Base-by-base conservation (phyloP, 1,140 invertebrate species). In the Euura saliciscinereae region DNA sequence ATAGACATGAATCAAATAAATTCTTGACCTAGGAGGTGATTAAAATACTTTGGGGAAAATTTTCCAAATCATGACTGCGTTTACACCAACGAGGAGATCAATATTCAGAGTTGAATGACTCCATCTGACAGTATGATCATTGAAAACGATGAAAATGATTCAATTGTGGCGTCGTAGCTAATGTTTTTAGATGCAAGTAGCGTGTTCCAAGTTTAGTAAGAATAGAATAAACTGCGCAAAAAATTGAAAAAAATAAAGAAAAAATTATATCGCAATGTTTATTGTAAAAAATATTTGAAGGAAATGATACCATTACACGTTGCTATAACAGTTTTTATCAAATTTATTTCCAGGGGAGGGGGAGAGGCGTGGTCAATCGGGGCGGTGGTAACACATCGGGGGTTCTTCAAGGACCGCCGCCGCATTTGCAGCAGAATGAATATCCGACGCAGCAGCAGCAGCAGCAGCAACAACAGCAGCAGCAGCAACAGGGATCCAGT, bases 351-450 rank as follows among this genome's bases (percentile, higher is more conserved):
- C 83, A 90, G 89, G 88, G 87, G 89, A 90, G 87, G 89, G 89
- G 88, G 88, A 90, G 86, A 88, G 83, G 85, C 83, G 84, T 77
- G 83, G 83, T 75, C 84, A 88, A 84, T 84, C 86, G 86, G 84
- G 84, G 81, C 89, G 89, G 83, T 91, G 90, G 90, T 91, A 90
- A 89, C 84, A 83, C 87, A 76, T 82, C 81, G 3, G 82, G 82
- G 76, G 80, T 79, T 75, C 79, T 81, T 74, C 86, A 85, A 72
- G 83, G 84, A 80, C 84, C 87, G 68, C 84, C 86, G 65, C 84
- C 85, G 51, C 83, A 86, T 69, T 80, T 82, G 67, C 84, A 82
- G 69, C 85, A 83, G 72, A 82, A 83, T 74, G 79, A 79, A 71
- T 74, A 80, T 44, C 76, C 78, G 44, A 78, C 77, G 67, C 65